Percentiles rank a stretch among this genome's conserved stretches.
These are phyloP conservation scores for Varanus komodoensis DNA, from an alignment of 2,113 vertebrate genomes.

Conservation along the genomic window DNA sequence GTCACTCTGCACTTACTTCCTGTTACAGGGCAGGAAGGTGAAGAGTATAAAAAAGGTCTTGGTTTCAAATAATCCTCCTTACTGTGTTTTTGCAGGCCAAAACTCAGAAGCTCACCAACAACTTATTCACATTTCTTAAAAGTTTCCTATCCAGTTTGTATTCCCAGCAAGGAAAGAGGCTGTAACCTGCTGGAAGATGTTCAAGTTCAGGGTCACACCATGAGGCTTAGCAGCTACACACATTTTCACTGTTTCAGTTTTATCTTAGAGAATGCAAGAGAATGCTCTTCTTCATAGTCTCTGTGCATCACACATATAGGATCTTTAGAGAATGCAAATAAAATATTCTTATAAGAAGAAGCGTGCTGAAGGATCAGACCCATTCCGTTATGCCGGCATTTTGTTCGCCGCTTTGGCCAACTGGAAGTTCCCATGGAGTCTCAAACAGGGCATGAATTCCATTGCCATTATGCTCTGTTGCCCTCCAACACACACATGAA, in stretches of 20 bases:
- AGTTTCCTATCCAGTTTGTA: too few relatives aligned
- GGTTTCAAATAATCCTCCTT: neutral
- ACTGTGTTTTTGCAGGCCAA: neutral
- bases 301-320: too few relatives aligned
- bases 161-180: neutral
- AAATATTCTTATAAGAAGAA: neutral
- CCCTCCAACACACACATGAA: neutral
- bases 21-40: neutral
- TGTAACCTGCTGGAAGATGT: neutral
- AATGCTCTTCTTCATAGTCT: too few relatives aligned
- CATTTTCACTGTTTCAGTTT: neutral
- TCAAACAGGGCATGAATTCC: neutral
- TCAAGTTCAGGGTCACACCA: neutral
- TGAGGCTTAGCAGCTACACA: neutral
- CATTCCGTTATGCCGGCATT: neutral
- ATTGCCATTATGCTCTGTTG: neutral
- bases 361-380: neutral
- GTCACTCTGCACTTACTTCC: neutral
- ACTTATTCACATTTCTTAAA: neutral
- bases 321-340: too few relatives aligned
- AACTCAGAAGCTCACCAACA: neutral
- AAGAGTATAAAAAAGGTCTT: neutral
- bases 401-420: neutral
- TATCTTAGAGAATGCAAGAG: neutral
- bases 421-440: neutral